Evolutionary conservation across 2,888 invertebrate genomes (phyloP).

Genomic region (Drosophila gaucha): DNA sequence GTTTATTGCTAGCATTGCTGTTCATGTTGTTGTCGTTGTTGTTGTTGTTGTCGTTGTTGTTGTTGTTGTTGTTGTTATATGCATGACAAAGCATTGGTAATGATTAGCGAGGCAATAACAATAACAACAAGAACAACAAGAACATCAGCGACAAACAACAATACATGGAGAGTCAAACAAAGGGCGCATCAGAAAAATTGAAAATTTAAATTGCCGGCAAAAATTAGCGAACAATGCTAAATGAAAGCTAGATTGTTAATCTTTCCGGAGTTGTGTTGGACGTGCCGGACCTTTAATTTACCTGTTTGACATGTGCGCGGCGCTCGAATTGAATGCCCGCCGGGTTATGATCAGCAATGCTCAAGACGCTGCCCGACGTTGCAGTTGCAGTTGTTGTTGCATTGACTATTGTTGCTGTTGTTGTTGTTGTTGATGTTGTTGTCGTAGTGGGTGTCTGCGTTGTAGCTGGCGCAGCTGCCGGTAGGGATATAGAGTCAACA

Average conservation of each 20-base stretch:
- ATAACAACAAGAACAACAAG: neutral
- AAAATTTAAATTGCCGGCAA: conserved; percentile 16
- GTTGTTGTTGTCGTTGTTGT: neutral
- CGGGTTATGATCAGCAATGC: conserved; percentile 82
- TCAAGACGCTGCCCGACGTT: conserved; percentile 33
- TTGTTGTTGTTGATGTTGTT: conserved; percentile 6
- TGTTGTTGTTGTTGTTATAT: conserved; percentile 19
- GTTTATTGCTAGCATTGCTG: too few species aligned
- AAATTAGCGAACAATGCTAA: conserved; percentile 14
- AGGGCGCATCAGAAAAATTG: conserved; percentile 23
- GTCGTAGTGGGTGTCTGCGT: conserved; percentile 13
- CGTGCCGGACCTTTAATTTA: conserved; percentile 53
- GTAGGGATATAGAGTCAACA: conserved; percentile 83
- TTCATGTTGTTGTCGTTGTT: conserved; percentile 14
- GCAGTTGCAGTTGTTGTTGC: conserved; percentile 4
- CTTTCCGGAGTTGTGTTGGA: neutral
- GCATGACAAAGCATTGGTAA: conserved; percentile 33
- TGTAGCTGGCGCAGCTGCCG: conserved; percentile 61
- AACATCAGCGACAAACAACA: conserved; percentile 1
- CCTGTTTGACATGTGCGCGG: conserved; percentile 84
- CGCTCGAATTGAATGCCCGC: conserved; percentile 83
- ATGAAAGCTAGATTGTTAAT: conserved; percentile 7
- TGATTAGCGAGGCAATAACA: conserved; percentile 17
- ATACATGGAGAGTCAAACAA: conserved; percentile 22
- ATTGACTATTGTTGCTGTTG: conserved; percentile 7